Base-by-base conservation (phyloP, 2,888 invertebrate genomes). In the Diarsia dahlii region DNA sequence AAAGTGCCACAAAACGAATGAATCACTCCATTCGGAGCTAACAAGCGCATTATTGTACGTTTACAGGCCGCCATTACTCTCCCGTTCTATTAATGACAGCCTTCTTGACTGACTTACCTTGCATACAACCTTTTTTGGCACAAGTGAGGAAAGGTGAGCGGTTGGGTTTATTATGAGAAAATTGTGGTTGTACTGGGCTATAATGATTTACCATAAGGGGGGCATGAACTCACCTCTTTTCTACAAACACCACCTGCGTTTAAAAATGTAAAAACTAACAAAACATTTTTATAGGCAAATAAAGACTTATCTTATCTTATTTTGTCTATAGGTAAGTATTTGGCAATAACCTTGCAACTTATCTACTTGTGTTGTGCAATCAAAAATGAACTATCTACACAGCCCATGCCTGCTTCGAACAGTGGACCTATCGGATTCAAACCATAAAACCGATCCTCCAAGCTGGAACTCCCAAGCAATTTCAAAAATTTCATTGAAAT, bases 31-130 rank as follows among this genome's bases (percentile, higher is more conserved):
- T 87, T 87, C 76, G 91, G 89, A 92, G 93, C 91, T 93, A 94
- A 94, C 94, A 93, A 92, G 90, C 93, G 93, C 91, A 93, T 93
- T 93, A 94, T 91, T 90, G 90, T 90, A 86, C 92, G 92, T 92
- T 94, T 93, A 92, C 91, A 86, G 91, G 89, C 82, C 87, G 81
- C 93, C 94, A 94, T 95, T 92, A 93, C 91, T 95, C 95, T 94
- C 93, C 90, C 91, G 86, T 87, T 85, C 92, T 95, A 95, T 95
- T 95, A 95, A 95, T 95, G 95, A 95, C 95, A 91, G 90, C 90
- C 94, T 91, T 93, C 95, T 93, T 93, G 94, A 92, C 93, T 93
- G 94, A 94, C 94, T 94, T 95, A 95, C 95, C 95, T 95, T 94
- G 90, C 88, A 85, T 80, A 80, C 82, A 85, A 85, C 82, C 89